A percentile compares a stretch with the other conserved stretches of the same genome.
These are phyloP conservation scores for Hypotaenidia philippensis DNA, from an alignment of 2,797 vertebrate species.

Conservation along the genomic window DNA sequence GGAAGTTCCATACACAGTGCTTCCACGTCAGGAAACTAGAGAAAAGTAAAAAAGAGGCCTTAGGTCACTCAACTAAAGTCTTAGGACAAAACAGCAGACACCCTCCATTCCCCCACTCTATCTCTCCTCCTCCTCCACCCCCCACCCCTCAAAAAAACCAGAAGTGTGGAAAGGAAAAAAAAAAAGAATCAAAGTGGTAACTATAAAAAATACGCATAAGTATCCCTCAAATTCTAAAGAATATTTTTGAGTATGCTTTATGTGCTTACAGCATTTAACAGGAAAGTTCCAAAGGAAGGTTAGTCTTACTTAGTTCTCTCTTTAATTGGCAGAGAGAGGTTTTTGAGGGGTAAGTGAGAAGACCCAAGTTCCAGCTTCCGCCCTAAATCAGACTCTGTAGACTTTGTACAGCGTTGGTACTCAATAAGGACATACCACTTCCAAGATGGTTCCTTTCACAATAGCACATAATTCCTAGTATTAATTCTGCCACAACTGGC, in stretches of 20 bases:
- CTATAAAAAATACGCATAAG: neutral
- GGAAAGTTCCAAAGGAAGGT: neutral
- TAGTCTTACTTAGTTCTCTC: neutral
- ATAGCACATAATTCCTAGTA: neutral
- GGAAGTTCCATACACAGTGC: slow-evolving; percentile 76
- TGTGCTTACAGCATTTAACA: neutral
- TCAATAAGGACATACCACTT: neutral
- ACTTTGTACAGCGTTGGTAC: neutral
- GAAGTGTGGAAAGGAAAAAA: neutral
- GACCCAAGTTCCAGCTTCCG: neutral
- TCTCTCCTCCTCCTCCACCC: too few species aligned
- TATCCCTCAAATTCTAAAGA: neutral
- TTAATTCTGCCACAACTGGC: neutral
- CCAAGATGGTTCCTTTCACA: neutral
- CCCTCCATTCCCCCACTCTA: too few species aligned
- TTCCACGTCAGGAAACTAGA: slow-evolving; percentile 75
- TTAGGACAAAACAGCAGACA: neutral
- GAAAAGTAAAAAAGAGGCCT: neutral
- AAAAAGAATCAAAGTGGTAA: neutral
- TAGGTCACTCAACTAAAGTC: neutral
- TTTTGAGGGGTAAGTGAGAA: neutral
- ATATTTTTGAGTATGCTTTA: neutral
- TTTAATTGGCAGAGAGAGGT: neutral
- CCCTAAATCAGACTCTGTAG: neutral
- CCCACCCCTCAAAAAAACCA: rapidly evolving